Base-by-base conservation (phyloP, 2,888 invertebrate genomes). In the Argyresthia albistria region DNA sequence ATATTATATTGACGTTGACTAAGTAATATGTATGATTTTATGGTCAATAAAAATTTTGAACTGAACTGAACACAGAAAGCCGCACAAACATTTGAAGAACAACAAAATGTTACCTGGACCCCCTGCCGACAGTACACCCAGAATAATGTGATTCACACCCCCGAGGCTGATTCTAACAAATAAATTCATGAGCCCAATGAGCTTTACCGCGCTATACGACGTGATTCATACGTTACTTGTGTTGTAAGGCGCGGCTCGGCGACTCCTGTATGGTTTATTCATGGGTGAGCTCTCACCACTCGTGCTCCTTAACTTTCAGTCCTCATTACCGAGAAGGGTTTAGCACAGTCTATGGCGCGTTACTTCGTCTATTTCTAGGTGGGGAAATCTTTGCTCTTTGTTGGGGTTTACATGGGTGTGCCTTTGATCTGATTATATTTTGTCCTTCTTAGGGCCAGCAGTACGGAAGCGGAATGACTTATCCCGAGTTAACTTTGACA, bases 161-260 rank as follows among this genome's bases (percentile, higher is more conserved):
- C 37, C 7, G 55, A 58, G 59, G 58, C 59, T 58, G 57, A 55
- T 61, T 64, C 66, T 65, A 60, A 63, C 65, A 72, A 73, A 76
- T 73, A 69, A 68, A 77, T 73, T 75, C 70, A 73, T 71, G 69
- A 64, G 63, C 53, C 61, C 69, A 74, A 73, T 76, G 70, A 69
- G 65, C 63, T 67, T 62, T 61, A 63, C 58, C 60, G 57, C 62
- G 61, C 63, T 64, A 46, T 64, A 64, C 66, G 64, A 63, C 64
- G 65, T 67, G 66, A 75, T 74, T 71, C 65, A 67, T 70, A 66
- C 59, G 53, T 54, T 54, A 60, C 57, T 56, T 60, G 55, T 55
- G 59, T 62, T 55, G 56, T 25, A 25, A 25, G 25, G 6, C 25
- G 2, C 25, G 25, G 73, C 71, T 72, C 68, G 64, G 35, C 43